phyloP scores from a whole-genome alignment of 1,140 invertebrate genomes.

The Aradophagus sp. region DNA sequence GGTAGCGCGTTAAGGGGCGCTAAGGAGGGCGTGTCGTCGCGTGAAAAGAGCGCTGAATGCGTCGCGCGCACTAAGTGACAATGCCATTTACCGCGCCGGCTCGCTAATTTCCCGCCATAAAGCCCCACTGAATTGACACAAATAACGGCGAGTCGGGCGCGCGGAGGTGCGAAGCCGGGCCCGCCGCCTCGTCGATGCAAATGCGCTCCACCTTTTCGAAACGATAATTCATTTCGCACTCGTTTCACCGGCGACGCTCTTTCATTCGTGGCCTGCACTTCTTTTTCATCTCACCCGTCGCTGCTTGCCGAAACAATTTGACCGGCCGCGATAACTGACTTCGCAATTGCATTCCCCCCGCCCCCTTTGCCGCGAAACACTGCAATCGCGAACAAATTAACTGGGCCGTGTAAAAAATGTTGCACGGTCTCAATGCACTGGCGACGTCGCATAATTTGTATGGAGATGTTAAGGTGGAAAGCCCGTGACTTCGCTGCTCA shows the following conservation, averaged over 20 bases:
- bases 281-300: constrained; percentile 10
- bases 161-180: constrained; percentile 65
- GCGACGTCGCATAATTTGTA: no score
- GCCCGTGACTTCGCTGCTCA: no score
- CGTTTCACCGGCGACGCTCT: constrained; percentile 48
- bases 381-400: no score
- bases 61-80: constrained; percentile 66
- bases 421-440: no score
- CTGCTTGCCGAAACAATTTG: constrained; percentile 32
- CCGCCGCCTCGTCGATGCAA: constrained; percentile 60
- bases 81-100: constrained; percentile 61
- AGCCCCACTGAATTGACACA: constrained; percentile 64
- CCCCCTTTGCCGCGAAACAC: no score
- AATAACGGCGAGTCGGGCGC: constrained; percentile 63
- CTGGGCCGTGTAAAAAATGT: no score
- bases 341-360: no score
- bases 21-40: constrained; percentile 69
- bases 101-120: constrained; percentile 69
- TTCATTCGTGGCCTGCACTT: no score
- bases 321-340: constrained; percentile 3
- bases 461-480: no score
- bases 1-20: constrained; percentile 66
- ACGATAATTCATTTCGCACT: constrained; percentile 69
- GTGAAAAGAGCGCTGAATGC: constrained; percentile 64
- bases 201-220: constrained; percentile 56